Conservation (phyloP, 2,113 vertebrate genomes). For the Pomatostomus ruficeps region DNA sequence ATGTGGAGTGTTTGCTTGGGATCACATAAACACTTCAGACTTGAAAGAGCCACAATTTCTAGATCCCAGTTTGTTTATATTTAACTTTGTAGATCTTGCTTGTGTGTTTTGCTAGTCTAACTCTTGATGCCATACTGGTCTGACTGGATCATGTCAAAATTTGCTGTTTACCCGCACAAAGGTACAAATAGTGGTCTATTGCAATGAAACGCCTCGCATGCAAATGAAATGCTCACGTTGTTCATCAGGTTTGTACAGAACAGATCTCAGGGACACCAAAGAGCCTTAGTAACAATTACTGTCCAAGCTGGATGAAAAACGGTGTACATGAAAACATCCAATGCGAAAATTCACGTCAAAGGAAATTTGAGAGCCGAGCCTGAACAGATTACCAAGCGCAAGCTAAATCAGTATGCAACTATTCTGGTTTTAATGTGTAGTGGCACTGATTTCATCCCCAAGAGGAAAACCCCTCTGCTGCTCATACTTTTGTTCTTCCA, state of each 20-base stretch:
- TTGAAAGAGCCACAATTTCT: constrained; percentile 15
- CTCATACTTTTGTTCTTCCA: neutral
- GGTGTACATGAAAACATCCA: neutral
- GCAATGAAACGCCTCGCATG: neutral
- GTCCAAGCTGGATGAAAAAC: neutral
- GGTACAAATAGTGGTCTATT: neutral
- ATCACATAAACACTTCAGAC: neutral
- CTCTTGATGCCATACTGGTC: neutral
- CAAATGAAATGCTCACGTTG: neutral
- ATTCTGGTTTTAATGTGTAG: neutral
- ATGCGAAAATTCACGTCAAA: neutral
- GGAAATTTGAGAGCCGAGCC: neutral
- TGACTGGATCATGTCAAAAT: neutral
- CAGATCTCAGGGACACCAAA: neutral
- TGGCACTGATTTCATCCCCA: neutral
- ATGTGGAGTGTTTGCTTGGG: neutral
- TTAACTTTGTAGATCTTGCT: neutral
- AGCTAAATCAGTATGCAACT: neutral
- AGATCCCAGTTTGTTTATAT: neutral
- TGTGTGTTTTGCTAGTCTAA: constrained; percentile 17
- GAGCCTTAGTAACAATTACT: neutral
- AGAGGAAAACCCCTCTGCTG: neutral
- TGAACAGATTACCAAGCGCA: neutral
- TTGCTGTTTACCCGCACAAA: neutral
- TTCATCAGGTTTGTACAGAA: neutral